Evolutionary conservation across 2,888 invertebrate species (phyloP), one percentile per base, ranked within the genome.

Genomic region (Omphaloscelis lunosa): DNA sequence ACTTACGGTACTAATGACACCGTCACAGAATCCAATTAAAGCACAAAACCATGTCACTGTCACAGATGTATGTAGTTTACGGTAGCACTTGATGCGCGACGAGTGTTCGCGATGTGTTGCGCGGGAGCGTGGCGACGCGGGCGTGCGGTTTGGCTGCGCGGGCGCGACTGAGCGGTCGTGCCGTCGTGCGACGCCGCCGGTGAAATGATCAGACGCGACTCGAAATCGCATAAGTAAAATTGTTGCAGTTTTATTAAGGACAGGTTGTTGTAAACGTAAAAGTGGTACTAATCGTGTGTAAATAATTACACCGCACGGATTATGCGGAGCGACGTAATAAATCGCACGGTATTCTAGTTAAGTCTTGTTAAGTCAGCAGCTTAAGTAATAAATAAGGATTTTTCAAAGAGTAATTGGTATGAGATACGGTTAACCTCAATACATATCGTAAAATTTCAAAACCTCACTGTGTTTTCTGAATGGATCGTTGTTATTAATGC

Each of bases 41-140:
- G 91, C 96, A 96, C 96, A 94, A 90, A 96, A 96, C 92, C 96
- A 96, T 96, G 94, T 95, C 96, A 96, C 96, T 95, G 91, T 93
- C 96, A 96, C 96, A 94, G 90, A 85, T 90, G 93, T 91, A 89
- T 92, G 90, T 91, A 89, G 89, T 91, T 90, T 90, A 90, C 84
- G 88, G 86, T 86, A 84, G 86, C 91, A 92, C 92, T 91, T 89
- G 88, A 87, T 89, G 90, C 92, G 91, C 91, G 91, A 83, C 89
- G 90, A 87, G 86, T 82, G 88, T 89, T 86, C 85, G 84, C 89
- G 89, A 88, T 86, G 88, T 83, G 88, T 86, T 85, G 88, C 85
- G 90, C 77, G 85, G 79, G 80, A 80, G 79, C 78, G 80, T 65
- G 67, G 56, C 75, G 77, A 74, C 84, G 85, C 91, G 92, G 91